Conservation (phyloP, 2,888 invertebrate genomes). For the Mimumesa dahlbomi region DNA sequence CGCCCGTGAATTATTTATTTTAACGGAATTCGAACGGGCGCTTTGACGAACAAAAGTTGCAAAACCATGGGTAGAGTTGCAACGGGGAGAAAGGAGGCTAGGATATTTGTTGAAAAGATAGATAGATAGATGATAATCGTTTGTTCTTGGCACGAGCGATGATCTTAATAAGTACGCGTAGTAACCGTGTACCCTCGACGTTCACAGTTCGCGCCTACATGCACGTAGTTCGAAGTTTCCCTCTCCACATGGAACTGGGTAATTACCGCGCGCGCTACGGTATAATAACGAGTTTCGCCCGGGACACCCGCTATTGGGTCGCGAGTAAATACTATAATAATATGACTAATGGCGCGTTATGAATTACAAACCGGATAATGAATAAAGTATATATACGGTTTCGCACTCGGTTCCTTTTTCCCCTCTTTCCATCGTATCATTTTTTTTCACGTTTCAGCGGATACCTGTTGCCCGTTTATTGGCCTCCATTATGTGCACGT, state of each 20-base stretch:
- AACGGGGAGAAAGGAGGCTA: too few relatives aligned
- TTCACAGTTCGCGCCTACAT: constrained; percentile 28
- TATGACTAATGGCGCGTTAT: constrained; percentile 61
- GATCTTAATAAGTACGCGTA: constrained; percentile 16
- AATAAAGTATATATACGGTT: constrained; percentile 53
- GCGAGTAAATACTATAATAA: constrained; percentile 65
- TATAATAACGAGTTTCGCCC: constrained; percentile 58
- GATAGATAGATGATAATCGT: too few relatives aligned
- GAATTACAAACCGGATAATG: constrained; percentile 63
- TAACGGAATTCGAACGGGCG: too few relatives aligned
- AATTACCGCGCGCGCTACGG: constrained; percentile 56
- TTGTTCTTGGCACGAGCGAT: constrained; percentile 7
- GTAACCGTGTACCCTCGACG: constrained; percentile 9
- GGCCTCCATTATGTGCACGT: constrained; percentile 39
- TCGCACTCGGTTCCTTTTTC: constrained; percentile 14
- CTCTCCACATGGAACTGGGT: constrained; percentile 49
- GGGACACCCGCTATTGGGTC: constrained; percentile 57
- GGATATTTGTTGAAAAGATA: too few relatives aligned
- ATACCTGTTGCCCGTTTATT: constrained; percentile 58
- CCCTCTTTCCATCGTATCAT: neutral
- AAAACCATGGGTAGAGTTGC: too few relatives aligned
- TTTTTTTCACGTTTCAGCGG: constrained; percentile 26
- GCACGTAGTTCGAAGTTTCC: constrained; percentile 46
- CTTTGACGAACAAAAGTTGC: too few relatives aligned
- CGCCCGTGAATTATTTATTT: too few relatives aligned